Base-by-base conservation (phyloP, 2,113 vertebrate genomes). In the Actenoides lindsayi region DNA sequence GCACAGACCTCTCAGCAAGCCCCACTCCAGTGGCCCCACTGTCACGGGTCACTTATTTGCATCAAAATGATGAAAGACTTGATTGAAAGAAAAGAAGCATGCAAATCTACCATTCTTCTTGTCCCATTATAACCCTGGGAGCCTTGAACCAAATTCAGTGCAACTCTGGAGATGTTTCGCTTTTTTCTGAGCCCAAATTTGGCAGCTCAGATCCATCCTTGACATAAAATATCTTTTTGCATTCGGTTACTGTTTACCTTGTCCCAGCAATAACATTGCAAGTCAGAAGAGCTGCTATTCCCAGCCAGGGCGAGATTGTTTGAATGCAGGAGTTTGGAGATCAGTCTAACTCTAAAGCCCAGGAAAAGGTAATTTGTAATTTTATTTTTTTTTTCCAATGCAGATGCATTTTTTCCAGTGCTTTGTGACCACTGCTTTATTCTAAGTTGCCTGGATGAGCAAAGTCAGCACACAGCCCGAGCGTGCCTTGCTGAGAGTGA, bases 61-160 rank as follows among this genome's bases (percentile, higher is more conserved):
- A 96, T 87, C 62, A 94, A 87, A 94, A 81, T 64, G 60, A 42
- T 0, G 5, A 83, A 91, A 85, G 44, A 27, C 31, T 87, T 60
- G 69, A 73, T 11, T 64, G 89, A 94, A 95, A 85, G 57, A 62
- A 53, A 69, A 74, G 74, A 81, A 79, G 16, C 56, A 41, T 83
- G 70, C 25, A 56, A 90, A 84, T 96, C 74, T 68, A 17, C 53
- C 33, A 50, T 82, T 96, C 84, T 60, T 83, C 78, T 79, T 54
- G 35, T 69, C 54, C 73, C 65, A 62, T 74, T 74, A 35, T 63
- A 83, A 37, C 51, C 78, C 82, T 75, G 77, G 68, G 75, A 96
- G 53, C 24, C 67, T 69, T 77, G 60, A 77, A 57, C 70, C n/a
- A 89, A 88, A 46, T 27, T 62, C 82, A 50, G 46, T 23, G 13